A percentile compares a stretch with the other conserved stretches of the same genome.
These are phyloP conservation scores for Cryptocephalus moraei DNA, from an alignment of 2,888 invertebrate genomes.

Conservation along the genomic window DNA sequence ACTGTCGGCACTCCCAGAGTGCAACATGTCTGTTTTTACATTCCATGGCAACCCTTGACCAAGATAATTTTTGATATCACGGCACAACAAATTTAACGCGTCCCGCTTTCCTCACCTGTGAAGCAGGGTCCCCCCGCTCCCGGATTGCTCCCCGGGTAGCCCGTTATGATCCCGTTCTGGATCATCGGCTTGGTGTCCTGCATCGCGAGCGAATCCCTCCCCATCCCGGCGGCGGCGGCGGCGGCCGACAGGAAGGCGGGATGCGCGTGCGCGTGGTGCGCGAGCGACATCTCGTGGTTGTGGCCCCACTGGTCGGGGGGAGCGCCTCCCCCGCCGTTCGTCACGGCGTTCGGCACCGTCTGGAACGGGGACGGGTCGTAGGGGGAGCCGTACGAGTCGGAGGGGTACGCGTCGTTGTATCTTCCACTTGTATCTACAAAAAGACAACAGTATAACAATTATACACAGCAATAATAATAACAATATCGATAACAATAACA, in stretches of 20 bases:
- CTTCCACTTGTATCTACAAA: constrained; percentile 36
- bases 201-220: constrained; percentile 29
- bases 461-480: too few relatives aligned
- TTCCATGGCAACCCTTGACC: too few relatives aligned
- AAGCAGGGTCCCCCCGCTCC: constrained; percentile 52
- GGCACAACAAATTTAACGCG: too few relatives aligned
- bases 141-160: constrained; percentile 43
- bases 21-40: too few relatives aligned
- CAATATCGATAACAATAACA: too few relatives aligned
- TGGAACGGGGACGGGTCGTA: constrained; percentile 64
- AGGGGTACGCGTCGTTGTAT: constrained; percentile 44
- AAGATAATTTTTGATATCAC: too few relatives aligned
- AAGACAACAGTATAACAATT: too few relatives aligned
- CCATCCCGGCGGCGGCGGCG: constrained; percentile 33
- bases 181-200: constrained; percentile 40
- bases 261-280: constrained; percentile 43
- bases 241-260: constrained; percentile 42
- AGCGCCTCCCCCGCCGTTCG: constrained; percentile 24
- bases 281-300: constrained; percentile 30
- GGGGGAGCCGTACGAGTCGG: constrained; percentile 42
- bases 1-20: too few relatives aligned
- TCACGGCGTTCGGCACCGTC: constrained; percentile 45
- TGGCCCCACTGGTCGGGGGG: constrained; percentile 34
- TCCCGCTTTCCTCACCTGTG: constrained; percentile 48
- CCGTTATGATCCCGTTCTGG: constrained; percentile 51